Conservation (phyloP, 2,797 vertebrate genomes). For the Anguilla obscura region DNA sequence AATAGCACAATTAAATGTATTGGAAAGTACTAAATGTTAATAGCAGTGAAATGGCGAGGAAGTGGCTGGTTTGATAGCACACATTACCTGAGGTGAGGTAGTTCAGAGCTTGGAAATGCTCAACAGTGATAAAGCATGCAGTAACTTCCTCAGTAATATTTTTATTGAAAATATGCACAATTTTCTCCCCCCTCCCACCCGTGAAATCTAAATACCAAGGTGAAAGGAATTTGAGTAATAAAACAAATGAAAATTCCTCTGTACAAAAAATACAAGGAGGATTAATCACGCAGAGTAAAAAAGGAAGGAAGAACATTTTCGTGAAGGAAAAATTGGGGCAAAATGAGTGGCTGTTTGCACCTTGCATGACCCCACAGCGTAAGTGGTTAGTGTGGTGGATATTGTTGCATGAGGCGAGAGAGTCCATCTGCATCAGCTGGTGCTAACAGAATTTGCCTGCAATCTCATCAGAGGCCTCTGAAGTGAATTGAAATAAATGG, state of each 20-base stretch:
- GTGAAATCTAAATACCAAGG: not conserved
- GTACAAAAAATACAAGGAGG: not conserved
- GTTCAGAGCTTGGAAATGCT: not conserved
- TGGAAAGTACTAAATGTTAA: conserved; percentile 28
- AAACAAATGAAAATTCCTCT: not conserved
- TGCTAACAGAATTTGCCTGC: conserved; percentile 74
- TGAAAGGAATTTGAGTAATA: not conserved
- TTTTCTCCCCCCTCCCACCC: not conserved
- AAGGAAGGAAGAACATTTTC: not conserved
- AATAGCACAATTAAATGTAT: conserved; percentile 39
- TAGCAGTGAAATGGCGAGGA: conserved; percentile 29
- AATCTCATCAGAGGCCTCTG: conserved; percentile 81
- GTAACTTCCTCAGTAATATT: not conserved
- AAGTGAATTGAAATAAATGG: conserved; percentile 83
- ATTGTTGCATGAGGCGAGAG: conserved; percentile 71
- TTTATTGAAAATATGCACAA: not conserved
- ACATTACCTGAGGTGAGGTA: conserved; percentile 22
- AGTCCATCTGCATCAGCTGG: conserved; percentile 73
- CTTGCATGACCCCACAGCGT: conserved; percentile 31
- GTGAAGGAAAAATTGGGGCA: not conserved
- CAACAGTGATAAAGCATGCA: not conserved
- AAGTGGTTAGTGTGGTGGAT: conserved; percentile 29
- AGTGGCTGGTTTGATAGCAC: not conserved
- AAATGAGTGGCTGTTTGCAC: conserved; percentile 17
- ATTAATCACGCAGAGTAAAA: conserved; percentile 6